These are phyloP conservation scores for Mormyrops boulengeri DNA, from an alignment of 2,797 vertebrate genomes.

Conservation along the genomic window DNA sequence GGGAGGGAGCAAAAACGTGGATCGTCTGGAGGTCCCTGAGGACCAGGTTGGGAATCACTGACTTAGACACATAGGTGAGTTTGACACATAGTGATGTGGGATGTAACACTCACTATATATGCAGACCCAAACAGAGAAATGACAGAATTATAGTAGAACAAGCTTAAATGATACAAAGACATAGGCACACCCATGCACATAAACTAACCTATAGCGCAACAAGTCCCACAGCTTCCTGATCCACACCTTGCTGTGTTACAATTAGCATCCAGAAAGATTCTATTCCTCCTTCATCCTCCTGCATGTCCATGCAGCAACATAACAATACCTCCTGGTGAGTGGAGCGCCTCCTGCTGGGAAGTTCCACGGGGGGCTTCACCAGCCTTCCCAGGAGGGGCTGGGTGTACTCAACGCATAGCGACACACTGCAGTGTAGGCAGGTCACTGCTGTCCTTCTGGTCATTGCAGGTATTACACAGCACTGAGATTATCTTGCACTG, in stretches of 20 bases:
- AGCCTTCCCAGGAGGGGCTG: conserved; percentile 56
- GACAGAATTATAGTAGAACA: neutral
- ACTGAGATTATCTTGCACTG: conserved; percentile 57
- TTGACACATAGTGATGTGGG: neutral
- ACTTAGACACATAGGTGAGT: neutral
- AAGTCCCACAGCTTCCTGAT: neutral
- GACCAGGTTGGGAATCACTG: neutral
- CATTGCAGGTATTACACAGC: conserved; percentile 57
- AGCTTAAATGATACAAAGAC: neutral
- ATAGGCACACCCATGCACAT: neutral
- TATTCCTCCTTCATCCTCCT: no score
- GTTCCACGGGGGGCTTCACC: conserved; percentile 57
- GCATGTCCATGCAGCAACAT: conserved; percentile 58
- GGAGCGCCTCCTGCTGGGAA: conserved; percentile 56
- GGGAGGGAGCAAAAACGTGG: neutral
- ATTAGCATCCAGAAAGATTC: no score
- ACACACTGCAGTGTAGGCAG: conserved; percentile 61
- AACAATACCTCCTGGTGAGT: neutral
- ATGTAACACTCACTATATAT: neutral
- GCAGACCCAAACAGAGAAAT: neutral
- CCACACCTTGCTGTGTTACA: neutral
- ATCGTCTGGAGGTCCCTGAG: neutral
- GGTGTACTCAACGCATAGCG: conserved; percentile 51
- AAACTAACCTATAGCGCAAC: neutral
- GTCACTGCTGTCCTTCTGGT: conserved; percentile 42